A percentile compares a stretch with the other conserved stretches of the same genome.
These are phyloP conservation scores for Yasuhikotakia modesta DNA, from an alignment of 2,797 vertebrate species.

Conservation along the genomic window DNA sequence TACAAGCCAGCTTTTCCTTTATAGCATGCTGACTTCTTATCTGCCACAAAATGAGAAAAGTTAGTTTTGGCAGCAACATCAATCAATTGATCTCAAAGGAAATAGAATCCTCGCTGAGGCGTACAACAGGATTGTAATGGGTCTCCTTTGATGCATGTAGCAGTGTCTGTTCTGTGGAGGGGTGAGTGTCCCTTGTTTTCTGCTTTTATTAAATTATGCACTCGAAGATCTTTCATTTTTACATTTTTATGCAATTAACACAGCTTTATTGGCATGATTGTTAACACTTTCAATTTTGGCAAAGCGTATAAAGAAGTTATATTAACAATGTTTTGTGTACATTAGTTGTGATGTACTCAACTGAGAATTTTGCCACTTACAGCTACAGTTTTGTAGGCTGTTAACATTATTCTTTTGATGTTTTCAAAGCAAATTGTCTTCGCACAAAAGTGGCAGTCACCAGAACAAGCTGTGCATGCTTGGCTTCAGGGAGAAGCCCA, in stretches of 20 bases:
- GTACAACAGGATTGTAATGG: constrained; percentile 20
- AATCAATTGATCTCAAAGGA: constrained; percentile 44
- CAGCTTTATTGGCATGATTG: background rate
- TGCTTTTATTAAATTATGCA: background rate
- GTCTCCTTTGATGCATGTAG: constrained; percentile 21
- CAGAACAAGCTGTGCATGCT: background rate
- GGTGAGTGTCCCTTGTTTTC: constrained; percentile 9
- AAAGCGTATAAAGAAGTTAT: background rate
- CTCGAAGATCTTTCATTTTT: constrained; percentile 1
- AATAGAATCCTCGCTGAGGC: constrained; percentile 33
- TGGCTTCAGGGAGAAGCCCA: background rate
- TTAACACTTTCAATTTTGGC: constrained; percentile 1
- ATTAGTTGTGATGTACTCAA: background rate
- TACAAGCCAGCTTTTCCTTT: constrained; percentile 8
- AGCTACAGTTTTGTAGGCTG: background rate
- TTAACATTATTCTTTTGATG: background rate
- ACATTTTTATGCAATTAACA: background rate
- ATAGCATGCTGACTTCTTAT: constrained; percentile 18
- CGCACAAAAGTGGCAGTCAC: background rate
- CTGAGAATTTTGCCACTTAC: background rate
- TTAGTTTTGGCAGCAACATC: constrained; percentile 24
- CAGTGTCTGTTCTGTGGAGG: background rate
- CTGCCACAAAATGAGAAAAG: constrained; percentile 39
- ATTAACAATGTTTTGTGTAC: background rate
- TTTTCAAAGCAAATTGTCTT: background rate